A percentile compares a stretch with the other conserved stretches of the same genome.
Conservation (phyloP, 2,888 invertebrate genomes). For the Tethea ocularis region DNA sequence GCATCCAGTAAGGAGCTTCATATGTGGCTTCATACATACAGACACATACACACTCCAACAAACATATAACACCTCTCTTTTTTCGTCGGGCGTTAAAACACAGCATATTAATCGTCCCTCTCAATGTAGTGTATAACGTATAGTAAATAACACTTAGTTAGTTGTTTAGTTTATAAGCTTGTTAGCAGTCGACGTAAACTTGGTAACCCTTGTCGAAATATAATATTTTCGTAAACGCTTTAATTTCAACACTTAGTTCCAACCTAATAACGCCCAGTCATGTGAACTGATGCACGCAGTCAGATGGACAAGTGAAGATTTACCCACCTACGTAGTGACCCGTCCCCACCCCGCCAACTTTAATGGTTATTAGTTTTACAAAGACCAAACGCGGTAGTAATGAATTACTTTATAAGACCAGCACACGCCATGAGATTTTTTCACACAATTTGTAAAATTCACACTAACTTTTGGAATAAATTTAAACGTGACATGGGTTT, state of each 20-base stretch:
- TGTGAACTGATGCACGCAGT: slow-evolving; percentile 70
- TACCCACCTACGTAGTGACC: slow-evolving; percentile 63
- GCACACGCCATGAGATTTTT: slow-evolving; percentile 18
- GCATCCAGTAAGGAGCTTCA: too few relatives aligned
- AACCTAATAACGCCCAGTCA: slow-evolving; percentile 51
- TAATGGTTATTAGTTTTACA: slow-evolving; percentile 3
- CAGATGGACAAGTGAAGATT: slow-evolving; percentile 68
- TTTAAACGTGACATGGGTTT: slow-evolving; percentile 66
- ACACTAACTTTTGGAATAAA: slow-evolving; percentile 44
- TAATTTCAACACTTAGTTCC: slow-evolving; percentile 18
- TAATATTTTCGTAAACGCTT: background rate
- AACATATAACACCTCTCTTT: too few relatives aligned
- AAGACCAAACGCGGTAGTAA: slow-evolving; percentile 1
- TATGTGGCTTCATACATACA: too few relatives aligned
- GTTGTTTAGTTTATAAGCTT: too few relatives aligned
- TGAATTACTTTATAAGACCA: slow-evolving; percentile 21
- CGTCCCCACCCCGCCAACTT: slow-evolving; percentile 25
- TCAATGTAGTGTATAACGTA: too few relatives aligned
- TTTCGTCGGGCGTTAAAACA: too few relatives aligned
- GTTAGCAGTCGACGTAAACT: too few relatives aligned
- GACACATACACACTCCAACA: too few relatives aligned
- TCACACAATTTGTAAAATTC: slow-evolving; percentile 41
- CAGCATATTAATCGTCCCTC: too few relatives aligned
- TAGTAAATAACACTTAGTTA: too few relatives aligned
- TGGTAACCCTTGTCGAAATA: too few relatives aligned